Evolutionary conservation across 2,888 invertebrate genomes (phyloP).

Genomic region (Malthinus seriepunctatus): DNA sequence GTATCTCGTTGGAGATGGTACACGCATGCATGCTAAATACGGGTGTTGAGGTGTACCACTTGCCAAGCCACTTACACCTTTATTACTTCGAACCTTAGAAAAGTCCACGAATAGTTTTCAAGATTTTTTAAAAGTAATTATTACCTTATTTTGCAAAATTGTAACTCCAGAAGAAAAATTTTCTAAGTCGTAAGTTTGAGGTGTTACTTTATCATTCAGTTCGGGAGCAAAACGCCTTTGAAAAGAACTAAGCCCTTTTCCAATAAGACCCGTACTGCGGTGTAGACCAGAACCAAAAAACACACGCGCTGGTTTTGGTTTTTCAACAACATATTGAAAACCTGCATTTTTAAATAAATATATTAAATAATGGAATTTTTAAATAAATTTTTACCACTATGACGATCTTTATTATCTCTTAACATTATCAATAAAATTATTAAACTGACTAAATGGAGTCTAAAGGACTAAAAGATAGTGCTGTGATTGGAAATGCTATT

Average conservation of each 20-base stretch:
- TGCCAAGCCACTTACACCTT: constrained; percentile 44
- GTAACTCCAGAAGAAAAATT: constrained; percentile 39
- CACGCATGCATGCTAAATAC: constrained; percentile 36
- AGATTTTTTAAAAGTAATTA: neutral
- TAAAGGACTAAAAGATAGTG: too few species aligned
- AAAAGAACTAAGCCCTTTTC: constrained; percentile 41
- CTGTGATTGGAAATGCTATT: neutral
- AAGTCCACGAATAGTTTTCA: neutral
- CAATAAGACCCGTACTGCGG: constrained; percentile 43
- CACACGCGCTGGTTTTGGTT: constrained; percentile 40
- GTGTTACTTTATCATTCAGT: constrained; percentile 35
- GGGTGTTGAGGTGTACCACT: constrained; percentile 42
- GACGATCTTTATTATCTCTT: neutral
- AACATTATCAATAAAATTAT: neutral
- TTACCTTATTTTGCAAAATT: constrained; percentile 41
- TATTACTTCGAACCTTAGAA: constrained; percentile 42
- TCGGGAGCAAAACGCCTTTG: constrained; percentile 39
- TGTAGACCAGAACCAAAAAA: constrained; percentile 46
- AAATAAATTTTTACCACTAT: neutral
- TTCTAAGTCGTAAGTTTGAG: constrained; percentile 40
- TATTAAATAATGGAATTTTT: neutral
- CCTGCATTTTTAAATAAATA: constrained; percentile 27
- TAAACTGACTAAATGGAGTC: neutral
- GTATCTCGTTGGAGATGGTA: constrained; percentile 48
- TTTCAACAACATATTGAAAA: constrained; percentile 50